phyloP scores from a whole-genome alignment of 2,113 vertebrate genomes.

The Ceuthmochares aereus region DNA sequence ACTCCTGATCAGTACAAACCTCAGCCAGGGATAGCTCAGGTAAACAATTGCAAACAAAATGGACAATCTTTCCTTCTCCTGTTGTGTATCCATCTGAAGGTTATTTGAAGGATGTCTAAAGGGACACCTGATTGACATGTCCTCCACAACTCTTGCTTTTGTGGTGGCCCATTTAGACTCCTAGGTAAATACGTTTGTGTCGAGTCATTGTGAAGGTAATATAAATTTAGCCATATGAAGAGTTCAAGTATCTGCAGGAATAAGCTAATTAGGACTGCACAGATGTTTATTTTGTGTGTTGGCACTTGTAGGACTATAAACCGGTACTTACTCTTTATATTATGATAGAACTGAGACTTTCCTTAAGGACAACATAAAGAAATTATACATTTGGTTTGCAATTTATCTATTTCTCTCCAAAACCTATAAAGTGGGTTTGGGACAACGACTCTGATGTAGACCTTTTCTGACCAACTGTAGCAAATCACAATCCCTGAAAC shows the following conservation, averaged over 20 bases:
- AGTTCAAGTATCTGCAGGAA: neutral
- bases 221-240: neutral
- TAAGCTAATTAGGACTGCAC: neutral
- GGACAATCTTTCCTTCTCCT: rapidly evolving
- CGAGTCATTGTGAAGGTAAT: neutral
- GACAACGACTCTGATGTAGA: neutral
- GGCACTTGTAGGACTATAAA: neutral
- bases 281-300: neutral
- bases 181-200: neutral
- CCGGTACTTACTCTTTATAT: neutral
- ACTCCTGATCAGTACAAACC: neutral
- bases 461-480: neutral
- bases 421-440: neutral
- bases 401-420: neutral
- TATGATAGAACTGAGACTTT: neutral
- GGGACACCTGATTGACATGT: rapidly evolving
- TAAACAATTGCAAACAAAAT: neutral
- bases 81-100: neutral
- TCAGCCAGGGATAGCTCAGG: neutral
- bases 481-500: neutral
- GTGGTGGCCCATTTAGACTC: neutral
- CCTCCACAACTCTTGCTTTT: neutral
- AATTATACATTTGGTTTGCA: neutral
- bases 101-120: neutral
- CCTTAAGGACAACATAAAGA: neutral